A percentile compares a stretch with the other conserved stretches of the same genome.
Evolutionary conservation across 2,113 vertebrate species (phyloP).

Genomic region (Chlorodrepanis virens): DNA sequence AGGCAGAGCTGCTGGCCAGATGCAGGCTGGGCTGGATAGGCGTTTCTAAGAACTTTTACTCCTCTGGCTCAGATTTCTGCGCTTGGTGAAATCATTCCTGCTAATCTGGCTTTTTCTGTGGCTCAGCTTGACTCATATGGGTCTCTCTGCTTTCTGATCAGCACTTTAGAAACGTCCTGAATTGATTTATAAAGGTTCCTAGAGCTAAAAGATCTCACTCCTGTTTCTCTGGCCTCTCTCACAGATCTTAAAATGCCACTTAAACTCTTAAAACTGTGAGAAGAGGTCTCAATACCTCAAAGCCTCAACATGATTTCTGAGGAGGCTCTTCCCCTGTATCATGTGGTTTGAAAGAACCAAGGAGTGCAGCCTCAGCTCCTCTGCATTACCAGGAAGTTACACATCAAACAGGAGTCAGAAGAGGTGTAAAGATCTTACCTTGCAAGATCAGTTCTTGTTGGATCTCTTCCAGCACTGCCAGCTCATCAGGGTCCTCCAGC

Average conservation of each 20-base stretch:
- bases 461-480: conserved; percentile 86
- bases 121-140: rapidly evolving
- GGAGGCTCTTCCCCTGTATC: neutral
- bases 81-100: neutral
- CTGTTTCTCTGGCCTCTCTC: neutral
- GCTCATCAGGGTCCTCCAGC: conserved; percentile 74
- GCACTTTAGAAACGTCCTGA: neutral
- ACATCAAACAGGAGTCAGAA: neutral
- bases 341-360: rapidly evolving
- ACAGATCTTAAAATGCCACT: neutral
- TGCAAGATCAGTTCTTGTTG: conserved; percentile 84
- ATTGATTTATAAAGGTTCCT: neutral
- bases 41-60: neutral
- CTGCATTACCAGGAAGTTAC: neutral
- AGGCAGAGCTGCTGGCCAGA: rapidly evolving
- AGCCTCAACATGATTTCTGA: neutral
- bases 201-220: neutral
- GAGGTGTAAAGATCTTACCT: conserved; percentile 63
- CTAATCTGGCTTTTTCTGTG: rapidly evolving
- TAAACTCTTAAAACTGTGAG: neutral
- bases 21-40: rapidly evolving
- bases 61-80: neutral
- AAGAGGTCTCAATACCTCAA: neutral
- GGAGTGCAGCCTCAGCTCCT: neutral
- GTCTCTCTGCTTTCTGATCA: neutral